Evolutionary conservation across 2,888 invertebrate genomes (phyloP).

Genomic region (Lamellibrachia satsuma): DNA sequence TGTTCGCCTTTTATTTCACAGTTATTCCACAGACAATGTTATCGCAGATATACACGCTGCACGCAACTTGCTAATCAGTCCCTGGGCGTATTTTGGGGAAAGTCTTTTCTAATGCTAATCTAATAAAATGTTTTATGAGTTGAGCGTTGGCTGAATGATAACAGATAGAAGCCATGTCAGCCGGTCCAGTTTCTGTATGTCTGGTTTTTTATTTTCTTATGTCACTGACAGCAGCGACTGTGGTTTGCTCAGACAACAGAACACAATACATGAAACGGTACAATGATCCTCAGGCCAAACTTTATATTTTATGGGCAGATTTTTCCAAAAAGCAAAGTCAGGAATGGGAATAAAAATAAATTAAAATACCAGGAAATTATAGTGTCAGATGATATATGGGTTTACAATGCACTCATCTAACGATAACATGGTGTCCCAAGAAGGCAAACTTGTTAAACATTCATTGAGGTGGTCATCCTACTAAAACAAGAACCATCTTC

Average conservation of each 20-base stretch:
- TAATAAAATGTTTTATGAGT: not conserved
- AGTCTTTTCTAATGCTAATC: not conserved
- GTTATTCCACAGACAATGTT: not conserved
- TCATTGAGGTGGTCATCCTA: too few relatives aligned
- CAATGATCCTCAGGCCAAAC: not conserved
- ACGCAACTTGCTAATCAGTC: not conserved
- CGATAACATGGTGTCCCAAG: too few relatives aligned
- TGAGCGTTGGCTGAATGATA: not conserved
- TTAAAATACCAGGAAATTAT: too few relatives aligned
- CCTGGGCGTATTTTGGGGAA: not conserved
- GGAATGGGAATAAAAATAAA: too few relatives aligned
- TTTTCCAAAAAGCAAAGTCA: too few relatives aligned
- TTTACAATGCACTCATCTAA: too few relatives aligned
- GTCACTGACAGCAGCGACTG: not conserved
- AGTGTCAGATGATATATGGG: too few relatives aligned
- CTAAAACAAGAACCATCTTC: too few relatives aligned
- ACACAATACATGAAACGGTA: not conserved
- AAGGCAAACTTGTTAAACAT: too few relatives aligned
- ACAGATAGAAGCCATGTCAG: not conserved
- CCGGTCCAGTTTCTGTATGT: not conserved
- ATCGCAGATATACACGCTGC: not conserved
- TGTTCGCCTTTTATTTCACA: not conserved
- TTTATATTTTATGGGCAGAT: too few relatives aligned
- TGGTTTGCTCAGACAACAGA: not conserved
- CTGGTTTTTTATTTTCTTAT: not conserved